Evolutionary conservation across 1,140 invertebrate species (phyloP).

Genomic region (Psix sp.): DNA sequence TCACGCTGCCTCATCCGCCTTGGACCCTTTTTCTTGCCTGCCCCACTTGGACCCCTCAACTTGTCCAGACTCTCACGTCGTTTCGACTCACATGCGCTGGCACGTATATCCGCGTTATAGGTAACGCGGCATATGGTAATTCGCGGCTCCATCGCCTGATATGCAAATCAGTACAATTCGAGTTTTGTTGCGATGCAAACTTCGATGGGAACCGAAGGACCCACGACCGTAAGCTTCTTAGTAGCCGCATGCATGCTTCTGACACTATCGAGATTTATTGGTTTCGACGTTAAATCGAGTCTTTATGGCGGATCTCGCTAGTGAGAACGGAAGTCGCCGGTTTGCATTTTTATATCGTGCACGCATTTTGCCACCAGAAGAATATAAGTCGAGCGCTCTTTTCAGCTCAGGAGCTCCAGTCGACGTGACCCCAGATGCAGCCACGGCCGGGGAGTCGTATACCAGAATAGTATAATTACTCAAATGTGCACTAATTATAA

Average conservation of each 20-base stretch:
- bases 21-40: slow-evolving; percentile 25
- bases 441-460: no score
- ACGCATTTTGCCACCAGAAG: slow-evolving; percentile 48
- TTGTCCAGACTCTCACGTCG: slow-evolving; percentile 53
- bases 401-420: no score
- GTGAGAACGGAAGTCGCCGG: slow-evolving; percentile 73
- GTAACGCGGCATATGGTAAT: slow-evolving; percentile 74
- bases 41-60: slow-evolving; percentile 33
- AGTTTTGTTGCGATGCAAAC: slow-evolving; percentile 71
- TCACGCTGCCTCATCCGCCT: slow-evolving; percentile 8
- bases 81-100: slow-evolving; percentile 65
- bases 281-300: slow-evolving; percentile 61
- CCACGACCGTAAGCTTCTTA: slow-evolving; percentile 71
- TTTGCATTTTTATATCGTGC: slow-evolving; percentile 38
- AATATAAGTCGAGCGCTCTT: slow-evolving; percentile 19
- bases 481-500: slow-evolving; percentile 39
- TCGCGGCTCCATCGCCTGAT: slow-evolving; percentile 71
- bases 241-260: slow-evolving; percentile 69
- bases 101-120: slow-evolving; percentile 66
- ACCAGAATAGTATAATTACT: slow-evolving; percentile 45
- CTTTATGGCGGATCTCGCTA: slow-evolving; percentile 28
- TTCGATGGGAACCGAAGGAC: slow-evolving; percentile 73
- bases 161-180: slow-evolving; percentile 77
- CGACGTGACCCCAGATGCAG: no score
- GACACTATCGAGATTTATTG: slow-evolving; percentile 74